Base-by-base conservation (phyloP, 2,888 invertebrate genomes). In the Idaea straminata region DNA sequence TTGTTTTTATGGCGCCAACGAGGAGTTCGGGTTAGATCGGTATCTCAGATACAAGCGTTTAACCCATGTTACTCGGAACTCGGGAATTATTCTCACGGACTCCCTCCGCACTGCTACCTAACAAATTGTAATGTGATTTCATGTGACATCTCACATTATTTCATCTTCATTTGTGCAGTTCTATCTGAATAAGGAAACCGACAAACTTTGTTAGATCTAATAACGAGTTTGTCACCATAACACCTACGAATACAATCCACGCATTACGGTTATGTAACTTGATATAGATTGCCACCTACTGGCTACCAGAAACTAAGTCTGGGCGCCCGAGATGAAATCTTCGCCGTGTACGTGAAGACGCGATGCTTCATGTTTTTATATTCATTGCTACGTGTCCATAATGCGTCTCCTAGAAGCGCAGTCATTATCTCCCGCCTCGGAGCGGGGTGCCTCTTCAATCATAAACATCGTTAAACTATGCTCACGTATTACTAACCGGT, bases 1-100 rank as follows among this genome's bases (percentile, higher is more conserved):
- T 92, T 91, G 91, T 92, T 92, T 92, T 92, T 92, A 91, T 92
- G 92, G 92, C 92, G 92, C 92, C 92, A 91, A 86, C 86, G 83
- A 82, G 85, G 82, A 87, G 89, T 83, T 81, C 87, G 89, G 87
- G 88, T 91, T 89, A 91, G 92, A 92, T 92, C 90, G 83, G 89
- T 91, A 91, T 92, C 91, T 84, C 73, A 76, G 88, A 90, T 91
- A 91, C 92, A 91, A 89, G 86, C 91, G 87, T 91, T 91, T 91
- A 91, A 91, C 90, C 89, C 89, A 89, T 91, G 92, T 92, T 91
- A 89, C 89, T 87, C 85, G 87, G 89, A 90, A 87, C 83, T 77
- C 80, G 78, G 84, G 86, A 83, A 87, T 86, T 81, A 88, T 91
- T 92, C 91, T 91, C 92, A 91, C 91, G 91, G 87, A 78, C 68